Percentiles rank a stretch among this genome's conserved stretches.
Evolutionary conservation across 2,113 vertebrate species (phyloP).

Genomic region (Pangasianodon gigas): DNA sequence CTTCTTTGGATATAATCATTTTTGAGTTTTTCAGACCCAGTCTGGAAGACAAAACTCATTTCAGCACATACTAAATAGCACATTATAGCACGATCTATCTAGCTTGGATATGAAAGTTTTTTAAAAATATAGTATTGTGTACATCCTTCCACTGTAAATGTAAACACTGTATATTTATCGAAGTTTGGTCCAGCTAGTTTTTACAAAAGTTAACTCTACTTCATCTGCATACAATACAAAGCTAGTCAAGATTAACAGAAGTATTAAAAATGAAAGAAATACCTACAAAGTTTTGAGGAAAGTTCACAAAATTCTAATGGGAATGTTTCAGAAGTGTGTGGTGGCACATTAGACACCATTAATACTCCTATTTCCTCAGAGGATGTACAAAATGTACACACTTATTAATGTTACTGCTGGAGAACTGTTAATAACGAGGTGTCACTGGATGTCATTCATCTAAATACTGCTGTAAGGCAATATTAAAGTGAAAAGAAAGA

Average conservation of each 20-base stretch:
- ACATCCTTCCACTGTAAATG: neutral
- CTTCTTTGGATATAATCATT: too few species aligned
- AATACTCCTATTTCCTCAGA: neutral
- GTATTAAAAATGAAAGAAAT: neutral
- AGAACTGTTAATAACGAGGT: neutral
- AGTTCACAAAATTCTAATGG: too few species aligned
- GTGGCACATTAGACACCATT: neutral
- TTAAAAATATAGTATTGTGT: neutral
- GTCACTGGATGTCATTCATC: neutral
- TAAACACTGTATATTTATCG: neutral
- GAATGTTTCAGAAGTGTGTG: neutral
- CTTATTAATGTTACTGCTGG: neutral
- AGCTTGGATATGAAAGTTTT: neutral
- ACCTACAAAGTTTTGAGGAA: neutral
- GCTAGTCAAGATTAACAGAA: neutral
- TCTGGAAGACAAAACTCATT: neutral
- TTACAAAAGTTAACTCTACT: neutral
- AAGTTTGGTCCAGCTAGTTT: neutral
- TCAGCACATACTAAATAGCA: neutral
- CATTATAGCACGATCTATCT: neutral
- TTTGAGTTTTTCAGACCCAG: too few species aligned
- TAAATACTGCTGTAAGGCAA: neutral
- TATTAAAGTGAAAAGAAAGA: neutral
- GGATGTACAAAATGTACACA: neutral
- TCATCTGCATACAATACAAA: neutral